Evolutionary conservation across 1,140 invertebrate species (phyloP).

Genomic region (Teleogryllus occipitalis): DNA sequence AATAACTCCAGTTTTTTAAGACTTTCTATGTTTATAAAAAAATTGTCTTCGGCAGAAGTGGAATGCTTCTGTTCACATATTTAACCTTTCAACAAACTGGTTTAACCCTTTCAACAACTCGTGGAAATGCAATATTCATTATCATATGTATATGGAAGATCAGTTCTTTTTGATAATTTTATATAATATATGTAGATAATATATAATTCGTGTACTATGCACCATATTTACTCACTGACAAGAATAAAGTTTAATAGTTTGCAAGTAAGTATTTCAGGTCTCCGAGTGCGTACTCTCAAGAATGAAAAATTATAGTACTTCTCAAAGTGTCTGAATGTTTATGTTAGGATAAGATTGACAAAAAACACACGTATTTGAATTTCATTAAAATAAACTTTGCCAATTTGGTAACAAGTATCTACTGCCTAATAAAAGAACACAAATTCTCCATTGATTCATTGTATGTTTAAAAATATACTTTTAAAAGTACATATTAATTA

Average conservation of each 20-base stretch:
- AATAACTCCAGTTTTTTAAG: constrained; percentile 20
- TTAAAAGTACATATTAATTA: too few species aligned
- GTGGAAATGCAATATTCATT: constrained; percentile 20
- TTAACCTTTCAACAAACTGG: constrained; percentile 11
- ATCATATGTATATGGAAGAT: constrained; percentile 24
- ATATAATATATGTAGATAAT: constrained; percentile 10
- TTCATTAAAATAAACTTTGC: too few species aligned
- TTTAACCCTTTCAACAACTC: constrained; percentile 17
- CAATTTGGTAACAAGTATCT: too few species aligned
- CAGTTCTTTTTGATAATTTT: constrained; percentile 22
- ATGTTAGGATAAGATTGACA: too few species aligned
- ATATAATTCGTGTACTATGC: constrained; percentile 21
- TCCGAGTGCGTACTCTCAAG: neutral
- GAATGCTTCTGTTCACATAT: constrained; percentile 23
- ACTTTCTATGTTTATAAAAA: constrained; percentile 15
- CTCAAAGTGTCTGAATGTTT: too few species aligned
- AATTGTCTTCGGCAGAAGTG: constrained; percentile 22
- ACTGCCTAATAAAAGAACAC: too few species aligned
- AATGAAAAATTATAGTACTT: too few species aligned
- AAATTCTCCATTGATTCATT: too few species aligned
- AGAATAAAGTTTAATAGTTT: constrained; percentile 8
- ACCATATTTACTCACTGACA: constrained; percentile 21
- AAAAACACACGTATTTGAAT: too few species aligned
- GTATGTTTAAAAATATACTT: too few species aligned
- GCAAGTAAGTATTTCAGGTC: neutral